Percentiles rank a stretch among this genome's conserved stretches.
Evolutionary conservation across 2,113 vertebrate genomes (phyloP).

Genomic region (Pterocles gutturalis): DNA sequence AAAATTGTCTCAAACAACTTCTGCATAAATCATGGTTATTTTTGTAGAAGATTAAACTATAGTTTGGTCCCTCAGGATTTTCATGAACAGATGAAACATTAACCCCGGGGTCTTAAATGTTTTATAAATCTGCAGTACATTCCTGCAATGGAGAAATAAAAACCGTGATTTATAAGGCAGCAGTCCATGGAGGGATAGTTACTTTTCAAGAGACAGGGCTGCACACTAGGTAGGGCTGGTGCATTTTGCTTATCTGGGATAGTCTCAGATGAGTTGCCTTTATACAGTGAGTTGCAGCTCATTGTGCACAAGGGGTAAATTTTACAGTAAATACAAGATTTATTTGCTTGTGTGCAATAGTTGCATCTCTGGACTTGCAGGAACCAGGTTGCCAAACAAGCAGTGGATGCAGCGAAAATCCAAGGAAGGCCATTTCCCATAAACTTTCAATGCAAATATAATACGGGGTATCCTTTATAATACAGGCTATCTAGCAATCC

Average conservation of each 20-base stretch:
- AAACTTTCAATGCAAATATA: neutral
- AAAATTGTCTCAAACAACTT: slow-evolving; percentile 38
- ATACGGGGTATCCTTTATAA: neutral
- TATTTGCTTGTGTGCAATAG: neutral
- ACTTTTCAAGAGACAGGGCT: neutral
- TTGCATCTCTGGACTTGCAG: neutral
- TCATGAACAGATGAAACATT: slow-evolving; percentile 71
- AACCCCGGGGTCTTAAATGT: slow-evolving; percentile 39
- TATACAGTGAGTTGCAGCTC: neutral
- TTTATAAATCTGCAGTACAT: slow-evolving; percentile 32
- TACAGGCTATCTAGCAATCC: neutral
- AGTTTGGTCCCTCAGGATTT: slow-evolving; percentile 62
- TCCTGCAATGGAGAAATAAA: slow-evolving; percentile 47
- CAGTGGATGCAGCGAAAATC: neutral
- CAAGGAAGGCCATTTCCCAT: neutral
- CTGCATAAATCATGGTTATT: slow-evolving; percentile 74
- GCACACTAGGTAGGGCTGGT: neutral
- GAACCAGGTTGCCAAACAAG: neutral
- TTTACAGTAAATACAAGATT: neutral
- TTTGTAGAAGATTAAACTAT: slow-evolving; percentile 77
- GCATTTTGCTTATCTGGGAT: neutral
- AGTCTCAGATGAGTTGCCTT: neutral
- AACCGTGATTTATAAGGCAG: slow-evolving; percentile 56
- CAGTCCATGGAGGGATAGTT: neutral
- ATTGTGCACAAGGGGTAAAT: neutral